A percentile compares a stretch with the other conserved stretches of the same genome.
Conservation (phyloP, 2,113 vertebrate genomes). For the Anhinga anhinga region DNA sequence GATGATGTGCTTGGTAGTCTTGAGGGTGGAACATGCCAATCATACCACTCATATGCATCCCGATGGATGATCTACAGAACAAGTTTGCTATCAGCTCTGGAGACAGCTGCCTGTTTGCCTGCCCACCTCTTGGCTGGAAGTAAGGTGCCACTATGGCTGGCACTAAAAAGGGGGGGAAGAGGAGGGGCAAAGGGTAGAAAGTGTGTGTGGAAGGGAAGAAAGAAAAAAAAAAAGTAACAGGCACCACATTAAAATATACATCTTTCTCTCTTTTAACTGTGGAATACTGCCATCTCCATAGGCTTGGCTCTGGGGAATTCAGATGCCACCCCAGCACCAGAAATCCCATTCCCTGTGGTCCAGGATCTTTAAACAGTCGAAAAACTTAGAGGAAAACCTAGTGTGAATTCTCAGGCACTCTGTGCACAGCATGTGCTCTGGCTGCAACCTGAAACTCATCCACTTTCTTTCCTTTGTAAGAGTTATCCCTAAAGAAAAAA, state of each 20-base stretch:
- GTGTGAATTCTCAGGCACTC: neutral
- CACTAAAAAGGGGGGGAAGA: conserved; percentile 69
- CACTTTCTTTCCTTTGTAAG: neutral
- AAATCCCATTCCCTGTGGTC: neutral
- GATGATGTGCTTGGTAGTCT: conserved; percentile 71
- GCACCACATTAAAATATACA: conserved; percentile 67
- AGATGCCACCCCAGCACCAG: neutral
- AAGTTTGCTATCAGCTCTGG: conserved; percentile 75
- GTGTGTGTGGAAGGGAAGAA: conserved; percentile 71
- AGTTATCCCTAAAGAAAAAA: neutral
- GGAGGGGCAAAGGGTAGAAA: conserved; percentile 73
- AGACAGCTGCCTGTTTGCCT: conserved; percentile 77
- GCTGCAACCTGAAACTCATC: neutral
- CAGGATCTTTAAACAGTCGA: neutral
- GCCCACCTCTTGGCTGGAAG: conserved; percentile 74
- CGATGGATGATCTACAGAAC: conserved; percentile 70
- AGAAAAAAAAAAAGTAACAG: conserved; percentile 62
- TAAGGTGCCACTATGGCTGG: conserved; percentile 71
- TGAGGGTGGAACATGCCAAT: conserved; percentile 73
- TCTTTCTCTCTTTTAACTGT: conserved; percentile 33
- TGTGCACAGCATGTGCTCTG: neutral
- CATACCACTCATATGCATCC: conserved; percentile 72
- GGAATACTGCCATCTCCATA: conserved; percentile 34
- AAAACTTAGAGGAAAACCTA: neutral
- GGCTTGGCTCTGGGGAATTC: conserved; percentile 13